Evolutionary conservation across 2,797 vertebrate genomes (phyloP).

Genomic region (Trematomus bernacchii): DNA sequence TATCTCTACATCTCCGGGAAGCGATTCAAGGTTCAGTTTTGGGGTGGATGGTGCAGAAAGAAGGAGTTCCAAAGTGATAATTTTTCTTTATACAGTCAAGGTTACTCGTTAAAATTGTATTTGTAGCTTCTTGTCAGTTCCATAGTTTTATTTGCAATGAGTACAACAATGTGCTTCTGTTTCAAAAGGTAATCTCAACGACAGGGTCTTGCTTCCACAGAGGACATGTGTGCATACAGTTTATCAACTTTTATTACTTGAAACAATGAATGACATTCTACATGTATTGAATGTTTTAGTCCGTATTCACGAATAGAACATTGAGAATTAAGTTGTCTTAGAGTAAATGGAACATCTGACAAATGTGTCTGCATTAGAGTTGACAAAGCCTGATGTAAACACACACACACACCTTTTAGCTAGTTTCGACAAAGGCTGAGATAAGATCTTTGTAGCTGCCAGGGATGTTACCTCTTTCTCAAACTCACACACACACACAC

Average conservation of each 20-base stretch:
- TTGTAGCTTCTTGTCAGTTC: too few relatives aligned
- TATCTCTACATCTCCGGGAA: too few relatives aligned
- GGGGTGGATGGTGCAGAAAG: too few relatives aligned
- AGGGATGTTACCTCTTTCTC: conserved; percentile 56
- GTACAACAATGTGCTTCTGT: neutral
- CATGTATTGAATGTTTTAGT: neutral
- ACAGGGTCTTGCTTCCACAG: neutral
- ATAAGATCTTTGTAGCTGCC: conserved; percentile 74
- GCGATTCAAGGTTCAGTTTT: too few relatives aligned
- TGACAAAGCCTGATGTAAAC: conserved; percentile 33
- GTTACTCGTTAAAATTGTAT: too few relatives aligned
- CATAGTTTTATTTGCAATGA: too few relatives aligned
- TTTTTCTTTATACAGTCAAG: too few relatives aligned
- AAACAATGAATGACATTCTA: neutral
- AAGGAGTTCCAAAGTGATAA: too few relatives aligned
- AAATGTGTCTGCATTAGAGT: conserved; percentile 35
- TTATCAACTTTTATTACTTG: too few relatives aligned
- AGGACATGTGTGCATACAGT: neutral
- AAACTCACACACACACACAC: neutral
- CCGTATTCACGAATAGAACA: neutral
- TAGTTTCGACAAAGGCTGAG: conserved; percentile 58
- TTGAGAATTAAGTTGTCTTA: neutral
- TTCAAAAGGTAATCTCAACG: neutral
- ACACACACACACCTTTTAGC: conserved; percentile 50
- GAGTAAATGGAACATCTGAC: conserved; percentile 7